phyloP scores from a whole-genome alignment of 1,140 invertebrate genomes.

The Ephestia elutella region DNA sequence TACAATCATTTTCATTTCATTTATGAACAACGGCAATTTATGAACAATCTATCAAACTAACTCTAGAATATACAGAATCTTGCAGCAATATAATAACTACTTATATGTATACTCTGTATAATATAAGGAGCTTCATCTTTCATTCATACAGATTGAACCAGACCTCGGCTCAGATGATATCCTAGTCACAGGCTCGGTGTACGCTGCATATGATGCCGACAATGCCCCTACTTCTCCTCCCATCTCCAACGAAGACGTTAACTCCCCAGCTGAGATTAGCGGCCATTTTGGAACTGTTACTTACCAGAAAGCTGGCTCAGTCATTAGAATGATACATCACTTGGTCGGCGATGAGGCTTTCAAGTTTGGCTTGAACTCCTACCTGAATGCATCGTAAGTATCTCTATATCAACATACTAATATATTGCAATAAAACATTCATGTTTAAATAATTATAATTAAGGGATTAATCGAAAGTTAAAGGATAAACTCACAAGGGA shows the following conservation, averaged over 20 bases:
- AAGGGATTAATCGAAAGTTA: no score
- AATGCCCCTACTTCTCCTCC: slow-evolving; percentile 35
- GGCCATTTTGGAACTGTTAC: slow-evolving; percentile 77
- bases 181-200: slow-evolving; percentile 58
- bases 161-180: slow-evolving; percentile 45
- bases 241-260: slow-evolving; percentile 57
- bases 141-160: slow-evolving; percentile 45
- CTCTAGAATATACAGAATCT: no score
- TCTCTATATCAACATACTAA: background rate
- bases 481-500: no score
- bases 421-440: no score
- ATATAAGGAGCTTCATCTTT: no score
- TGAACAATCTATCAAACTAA: no score
- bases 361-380: slow-evolving; percentile 75
- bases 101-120: no score
- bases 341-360: slow-evolving; percentile 80
- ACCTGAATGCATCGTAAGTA: slow-evolving; percentile 64
- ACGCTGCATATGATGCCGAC: slow-evolving; percentile 56
- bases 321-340: slow-evolving; percentile 86
- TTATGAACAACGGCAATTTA: no score
- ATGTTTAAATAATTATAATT: no score
- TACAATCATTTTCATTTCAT: no score
- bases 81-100: no score
- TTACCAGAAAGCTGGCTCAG: slow-evolving; percentile 79
- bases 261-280: slow-evolving; percentile 74